These are phyloP conservation scores for Phrynocephalus versicolor DNA, from an alignment of 2,113 vertebrate genomes.

Conservation along the genomic window DNA sequence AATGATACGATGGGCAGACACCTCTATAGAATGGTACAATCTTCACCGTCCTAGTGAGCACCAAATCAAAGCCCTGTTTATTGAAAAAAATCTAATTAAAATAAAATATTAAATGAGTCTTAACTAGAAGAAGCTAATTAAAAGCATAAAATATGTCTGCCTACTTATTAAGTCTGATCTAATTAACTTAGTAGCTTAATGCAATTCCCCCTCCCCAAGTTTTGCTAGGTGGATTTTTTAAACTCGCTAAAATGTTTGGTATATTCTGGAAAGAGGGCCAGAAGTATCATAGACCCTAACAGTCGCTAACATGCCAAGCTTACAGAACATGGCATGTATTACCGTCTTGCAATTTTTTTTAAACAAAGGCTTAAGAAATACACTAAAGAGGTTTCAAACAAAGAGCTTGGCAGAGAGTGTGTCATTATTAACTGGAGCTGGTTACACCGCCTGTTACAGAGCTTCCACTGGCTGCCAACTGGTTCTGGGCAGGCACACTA, in stretches of 20 bases:
- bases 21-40: not conserved
- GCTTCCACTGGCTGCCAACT: no score
- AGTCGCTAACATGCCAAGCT: not conserved
- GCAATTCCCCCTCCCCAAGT: not conserved
- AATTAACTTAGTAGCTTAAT: not conserved
- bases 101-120: slow-evolving; percentile 23
- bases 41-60: slow-evolving; percentile 12
- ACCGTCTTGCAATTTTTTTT: not conserved
- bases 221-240: slow-evolving; percentile 8
- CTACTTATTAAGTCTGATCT: slow-evolving; percentile 21
- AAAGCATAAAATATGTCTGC: not conserved
- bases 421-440: not conserved
- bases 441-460: no score
- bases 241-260: not conserved
- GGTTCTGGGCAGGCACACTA: no score
- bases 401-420: not conserved
- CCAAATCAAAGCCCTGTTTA: slow-evolving; percentile 23
- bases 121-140: slow-evolving; percentile 26
- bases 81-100: slow-evolving; percentile 1
- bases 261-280: not conserved
- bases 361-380: not conserved
- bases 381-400: not conserved
- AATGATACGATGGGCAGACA: not conserved
- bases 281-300: not conserved
- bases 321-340: not conserved